These are phyloP conservation scores for Drosophila tristis DNA, from an alignment of 1,140 invertebrate species.

Conservation along the genomic window DNA sequence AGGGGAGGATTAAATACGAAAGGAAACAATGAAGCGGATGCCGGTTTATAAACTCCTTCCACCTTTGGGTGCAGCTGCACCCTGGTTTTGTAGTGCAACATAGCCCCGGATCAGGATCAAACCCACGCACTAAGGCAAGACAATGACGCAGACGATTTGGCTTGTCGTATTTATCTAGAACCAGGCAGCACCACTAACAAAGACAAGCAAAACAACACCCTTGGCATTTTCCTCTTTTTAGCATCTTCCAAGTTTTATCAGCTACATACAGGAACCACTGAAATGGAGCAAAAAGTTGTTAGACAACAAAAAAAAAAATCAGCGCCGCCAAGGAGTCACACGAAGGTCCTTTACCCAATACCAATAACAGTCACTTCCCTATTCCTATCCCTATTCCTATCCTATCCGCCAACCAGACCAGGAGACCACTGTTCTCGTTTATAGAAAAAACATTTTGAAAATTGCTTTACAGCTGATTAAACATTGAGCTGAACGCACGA, in stretches of 20 bases:
- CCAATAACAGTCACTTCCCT: conserved; percentile 27
- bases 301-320: conserved; percentile 51
- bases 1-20: conserved; percentile 5
- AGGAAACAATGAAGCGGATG: conserved; percentile 18
- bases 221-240: conserved; percentile 26
- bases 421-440: conserved; percentile 52
- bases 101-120: conserved; percentile 45
- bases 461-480: conserved; percentile 82
- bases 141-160: conserved; percentile 82
- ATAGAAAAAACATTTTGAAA: conserved; percentile 81
- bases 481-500: conserved; percentile 75
- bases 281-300: conserved; percentile 78
- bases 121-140: conserved; percentile 62
- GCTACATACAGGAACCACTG: conserved; percentile 80
- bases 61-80: conserved; percentile 59
- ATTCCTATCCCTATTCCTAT: conserved; percentile 18
- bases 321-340: conserved; percentile 48
- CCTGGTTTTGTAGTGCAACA: conserved; percentile 44
- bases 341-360: conserved; percentile 38
- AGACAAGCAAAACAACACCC: conserved; percentile 31
- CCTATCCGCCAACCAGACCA: conserved; percentile 17
- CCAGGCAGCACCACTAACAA: conserved; percentile 10
- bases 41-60: neutral
- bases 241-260: conserved; percentile 78
- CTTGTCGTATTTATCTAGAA: conserved; percentile 57